Percentiles rank a stretch among this genome's conserved stretches.
phyloP scores from a whole-genome alignment of 2,113 vertebrate genomes.

The Mustelus asterias region DNA sequence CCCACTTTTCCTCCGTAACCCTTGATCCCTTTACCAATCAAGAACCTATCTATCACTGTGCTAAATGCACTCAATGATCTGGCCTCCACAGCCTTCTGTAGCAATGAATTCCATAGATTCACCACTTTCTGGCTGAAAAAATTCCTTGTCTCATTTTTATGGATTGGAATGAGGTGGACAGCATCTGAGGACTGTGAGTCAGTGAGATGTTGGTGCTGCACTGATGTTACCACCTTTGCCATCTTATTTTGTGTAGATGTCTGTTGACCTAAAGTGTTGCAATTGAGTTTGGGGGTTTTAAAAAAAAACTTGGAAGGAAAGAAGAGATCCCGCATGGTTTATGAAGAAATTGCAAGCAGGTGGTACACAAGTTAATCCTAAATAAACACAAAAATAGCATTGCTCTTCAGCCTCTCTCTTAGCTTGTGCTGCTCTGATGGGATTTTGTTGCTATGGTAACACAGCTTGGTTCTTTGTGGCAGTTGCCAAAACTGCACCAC shows the following conservation, averaged over 20 bases:
- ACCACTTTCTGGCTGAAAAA: no score
- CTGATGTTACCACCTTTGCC: background rate
- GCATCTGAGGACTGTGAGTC: background rate
- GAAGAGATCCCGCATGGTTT: background rate
- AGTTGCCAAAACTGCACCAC: background rate
- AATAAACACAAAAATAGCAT: background rate
- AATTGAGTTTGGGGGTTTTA: background rate
- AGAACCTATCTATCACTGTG: no score
- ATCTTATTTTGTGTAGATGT: background rate
- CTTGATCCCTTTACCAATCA: no score
- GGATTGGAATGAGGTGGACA: no score
- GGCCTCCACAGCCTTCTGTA: no score
- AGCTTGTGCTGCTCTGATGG: background rate
- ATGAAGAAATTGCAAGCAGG: background rate
- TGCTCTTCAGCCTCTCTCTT: background rate
- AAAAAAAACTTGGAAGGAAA: background rate
- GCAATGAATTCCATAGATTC: no score
- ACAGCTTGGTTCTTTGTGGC: background rate
- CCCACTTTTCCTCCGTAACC: no score
- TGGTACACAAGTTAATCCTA: background rate
- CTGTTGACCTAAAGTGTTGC: background rate
- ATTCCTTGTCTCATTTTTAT: no score
- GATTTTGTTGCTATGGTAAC: conserved; percentile 14
- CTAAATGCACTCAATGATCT: no score
- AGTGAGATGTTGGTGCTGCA: background rate